Base-by-base conservation (phyloP, 2,113 vertebrate species). In the Triplophysa tibetana region DNA sequence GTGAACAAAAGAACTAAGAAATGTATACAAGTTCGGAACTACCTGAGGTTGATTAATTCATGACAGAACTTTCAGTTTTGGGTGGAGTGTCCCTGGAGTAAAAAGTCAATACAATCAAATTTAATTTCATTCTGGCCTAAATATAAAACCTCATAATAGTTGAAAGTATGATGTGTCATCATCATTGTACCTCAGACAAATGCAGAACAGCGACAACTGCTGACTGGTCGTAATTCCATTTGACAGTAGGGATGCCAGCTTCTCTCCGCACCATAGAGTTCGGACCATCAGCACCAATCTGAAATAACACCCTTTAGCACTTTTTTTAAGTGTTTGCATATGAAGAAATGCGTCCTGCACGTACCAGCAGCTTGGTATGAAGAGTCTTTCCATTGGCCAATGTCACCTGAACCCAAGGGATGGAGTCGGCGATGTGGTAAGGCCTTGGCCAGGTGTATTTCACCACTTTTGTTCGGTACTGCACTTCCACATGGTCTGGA, bases 231-330 rank as follows among this genome's bases (percentile, higher is more conserved):
- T 99, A 99, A 68, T 87, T 92, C 94, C 96, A 96, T 87, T 95
- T 94, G 19, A 99, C 87, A 8, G 90, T 95, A 21, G 89, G 94
- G 83, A 99, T 98, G 64, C 95, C 93, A 1, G 95, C 90, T 80
- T 93, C 88, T 58, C 79, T 92, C 43, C 97, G 91, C 19, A 97
- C 96, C 84, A 92, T 89, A 0, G 97, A 99, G 88, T 97, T 98
- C 43, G 95, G 93, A 43, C 98, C 97, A 77, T 99, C 98, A 0
- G 97, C 97, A 73, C 96, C 97, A 21, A 99, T 95, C 97, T 99
- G 85, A 48, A 77, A 85, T 82, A 63, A 9, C 19, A 52, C 6
- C 7, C 10, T 24, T 73, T 21, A 43, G n/a, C 21, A 72, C 14
- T 24, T 48, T 29, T 29, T 29, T 12, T 16, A 17, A 70, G 26